These are phyloP conservation scores for Chesias legatella DNA, from an alignment of 2,888 invertebrate genomes.

Conservation along the genomic window DNA sequence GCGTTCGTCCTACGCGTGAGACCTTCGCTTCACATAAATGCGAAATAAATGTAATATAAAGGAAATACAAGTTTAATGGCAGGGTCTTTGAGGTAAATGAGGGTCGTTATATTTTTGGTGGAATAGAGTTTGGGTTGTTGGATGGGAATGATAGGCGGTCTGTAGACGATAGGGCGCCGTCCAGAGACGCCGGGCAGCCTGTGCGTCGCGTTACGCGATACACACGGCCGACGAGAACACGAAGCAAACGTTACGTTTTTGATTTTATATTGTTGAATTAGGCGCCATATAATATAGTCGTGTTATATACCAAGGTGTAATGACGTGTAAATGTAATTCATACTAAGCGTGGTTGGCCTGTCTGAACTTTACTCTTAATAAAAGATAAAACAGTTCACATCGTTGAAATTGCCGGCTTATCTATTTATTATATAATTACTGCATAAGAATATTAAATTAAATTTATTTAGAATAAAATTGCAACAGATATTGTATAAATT, in stretches of 20 bases:
- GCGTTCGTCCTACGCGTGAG: constrained; percentile 11
- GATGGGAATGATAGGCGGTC: constrained; percentile 61
- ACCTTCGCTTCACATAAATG: constrained; percentile 5
- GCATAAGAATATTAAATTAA: too few relatives aligned
- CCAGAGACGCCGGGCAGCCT: constrained; percentile 63
- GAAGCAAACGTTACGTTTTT: background rate
- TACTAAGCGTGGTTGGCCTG: too few relatives aligned
- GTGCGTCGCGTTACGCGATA: constrained; percentile 43
- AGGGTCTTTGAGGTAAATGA: constrained; percentile 1
- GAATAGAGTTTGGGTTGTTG: constrained; percentile 32
- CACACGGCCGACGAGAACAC: constrained; percentile 35
- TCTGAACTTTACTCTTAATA: too few relatives aligned
- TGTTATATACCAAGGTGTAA: too few relatives aligned
- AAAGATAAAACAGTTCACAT: too few relatives aligned
- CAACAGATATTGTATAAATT: too few relatives aligned
- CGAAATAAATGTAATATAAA: constrained; percentile 2
- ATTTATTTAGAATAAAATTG: too few relatives aligned
- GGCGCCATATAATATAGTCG: too few relatives aligned
- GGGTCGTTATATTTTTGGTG: constrained; percentile 1
- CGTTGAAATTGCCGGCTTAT: too few relatives aligned
- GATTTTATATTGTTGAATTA: too few relatives aligned
- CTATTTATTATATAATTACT: too few relatives aligned
- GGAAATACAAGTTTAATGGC: constrained; percentile 1
- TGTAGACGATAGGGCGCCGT: constrained; percentile 76
- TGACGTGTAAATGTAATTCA: too few relatives aligned